Evolutionary conservation across 2,888 invertebrate species (phyloP), one percentile per base, ranked within the genome.

Genomic region (Phyllotreta striolata): DNA sequence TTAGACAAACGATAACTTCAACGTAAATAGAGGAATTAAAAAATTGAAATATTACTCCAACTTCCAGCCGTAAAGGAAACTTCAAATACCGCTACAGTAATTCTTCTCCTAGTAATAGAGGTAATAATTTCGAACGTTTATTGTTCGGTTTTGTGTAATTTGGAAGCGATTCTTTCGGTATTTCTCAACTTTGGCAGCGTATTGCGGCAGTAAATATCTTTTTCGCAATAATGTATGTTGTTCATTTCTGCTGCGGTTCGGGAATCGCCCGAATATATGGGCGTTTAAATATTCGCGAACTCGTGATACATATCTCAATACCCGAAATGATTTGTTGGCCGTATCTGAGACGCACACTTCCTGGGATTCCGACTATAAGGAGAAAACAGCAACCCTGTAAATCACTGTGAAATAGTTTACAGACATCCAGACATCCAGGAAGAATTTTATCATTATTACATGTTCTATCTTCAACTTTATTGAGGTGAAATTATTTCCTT

Each of bases 231-330:
- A 55, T 51, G 46, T 60, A 52, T 61, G 54, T 54, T 64, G 54
- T 61, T 61, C 56, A 52, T 51, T 52, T 10, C 51, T 64, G 43
- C 40, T 55, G 58, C 46, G 58, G 63, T 63, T 39, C 56, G 35
- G 37, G 59, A 62, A 62, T 55, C 55, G 39, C 55, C 43, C 51
- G 47, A 62, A 58, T 24, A 66, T 62, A 66, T 58, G 62, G 62
- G 49, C 44, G 62, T 55, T 59, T 66, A 62, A 66, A 62, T 66
- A 66, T 66, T 62, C 62, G 59, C 55, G 62, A 67, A 64, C 64
- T 67, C 64, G 54, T 65, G 67, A 65, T 61, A 67, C 62, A 64
- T 65, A 67, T 67, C 64, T 67, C 60, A 63, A 63, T 63, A 52
- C 55, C 24, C 37, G 41, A 66, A 63, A 67, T 66, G 67, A 67